Evolutionary conservation across 2,113 vertebrate species (phyloP), one percentile per base, ranked within the genome.

Genomic region (Oryzias javanicus): DNA sequence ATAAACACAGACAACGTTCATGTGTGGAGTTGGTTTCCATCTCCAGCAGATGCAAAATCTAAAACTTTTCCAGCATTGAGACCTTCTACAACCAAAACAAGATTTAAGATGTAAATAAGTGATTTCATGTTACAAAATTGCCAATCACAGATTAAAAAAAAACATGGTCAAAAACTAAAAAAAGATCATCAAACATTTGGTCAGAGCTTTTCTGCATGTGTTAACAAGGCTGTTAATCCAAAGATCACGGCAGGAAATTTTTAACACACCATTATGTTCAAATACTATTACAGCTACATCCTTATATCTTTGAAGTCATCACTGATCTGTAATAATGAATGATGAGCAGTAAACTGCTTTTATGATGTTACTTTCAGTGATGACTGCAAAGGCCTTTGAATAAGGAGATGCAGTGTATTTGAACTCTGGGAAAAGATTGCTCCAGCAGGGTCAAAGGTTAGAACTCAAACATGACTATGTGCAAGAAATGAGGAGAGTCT

Each of bases 271-370:
- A 84, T 55, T 35, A 55, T 60, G 80, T 85, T 85, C 76, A 86
- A 88, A 88, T 81, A 77, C 19, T 44, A 76, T 41, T 55, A 24
- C 61, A 67, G 81, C 77, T 74, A 74, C 82, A 86, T 85, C 82
- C 74, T 78, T 54, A 44, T 42, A 47, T 66, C 69, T 77, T 66
- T 81, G 77, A 65, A 25, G 46, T 72, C 64, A 80, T 80, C 29
- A 67, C 74, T 79, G 78, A 84, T 55, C 25, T 18, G 22, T 20
- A 45, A 46, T 45, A 35, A 7, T 14, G 12, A 4, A 42, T 45
- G 76, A 83, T 78, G 75, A 76, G 68, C 55, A 27, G 40, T 29
- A 80, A 71, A 56, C 41, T 16, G 44, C 15, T 57, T 74, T 79
- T 72, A 74, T 70, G 74, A 52, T 20, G 27, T 52, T 45, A 15